phyloP scores from a whole-genome alignment of 2,797 vertebrate species.

The Phataginus tetradactyla region DNA sequence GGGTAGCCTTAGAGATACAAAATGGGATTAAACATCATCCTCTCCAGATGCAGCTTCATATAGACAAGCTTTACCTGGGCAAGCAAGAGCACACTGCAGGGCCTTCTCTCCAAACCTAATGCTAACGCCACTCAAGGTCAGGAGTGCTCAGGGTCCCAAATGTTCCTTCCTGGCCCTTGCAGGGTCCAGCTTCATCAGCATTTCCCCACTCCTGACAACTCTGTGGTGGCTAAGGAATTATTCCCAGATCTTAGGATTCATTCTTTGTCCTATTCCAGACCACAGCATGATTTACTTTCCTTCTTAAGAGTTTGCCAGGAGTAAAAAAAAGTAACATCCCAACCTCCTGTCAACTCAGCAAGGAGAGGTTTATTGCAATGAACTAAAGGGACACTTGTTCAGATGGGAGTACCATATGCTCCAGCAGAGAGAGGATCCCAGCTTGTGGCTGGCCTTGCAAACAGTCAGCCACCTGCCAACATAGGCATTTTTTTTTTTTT shows the following conservation, averaged over 20 bases:
- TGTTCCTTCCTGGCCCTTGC: not conserved
- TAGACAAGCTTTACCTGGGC: not conserved
- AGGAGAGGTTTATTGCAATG: not conserved
- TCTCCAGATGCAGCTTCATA: not conserved
- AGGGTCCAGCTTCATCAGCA: not conserved
- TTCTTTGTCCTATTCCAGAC: not conserved
- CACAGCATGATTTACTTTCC: not conserved
- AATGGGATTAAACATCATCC: not conserved
- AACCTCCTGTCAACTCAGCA: constrained; percentile 21
- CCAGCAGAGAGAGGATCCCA: not conserved
- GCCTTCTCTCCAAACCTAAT: not conserved
- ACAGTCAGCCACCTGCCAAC: not conserved
- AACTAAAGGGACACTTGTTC: constrained; percentile 25
- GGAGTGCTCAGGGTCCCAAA: not conserved
- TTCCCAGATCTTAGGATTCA: not conserved
- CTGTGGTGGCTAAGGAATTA: not conserved
- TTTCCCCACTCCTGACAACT: not conserved
- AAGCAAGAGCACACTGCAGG: not conserved
- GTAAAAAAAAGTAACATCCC: constrained; percentile 38
- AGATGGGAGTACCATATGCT: not conserved
- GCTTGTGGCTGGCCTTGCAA: not conserved
- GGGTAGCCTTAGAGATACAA: not conserved
- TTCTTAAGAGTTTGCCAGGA: constrained; percentile 4
- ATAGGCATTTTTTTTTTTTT: not conserved
- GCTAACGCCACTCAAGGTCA: not conserved